Evolutionary conservation across 2,113 vertebrate species (phyloP).

Genomic region (Pollachius pollachius): DNA sequence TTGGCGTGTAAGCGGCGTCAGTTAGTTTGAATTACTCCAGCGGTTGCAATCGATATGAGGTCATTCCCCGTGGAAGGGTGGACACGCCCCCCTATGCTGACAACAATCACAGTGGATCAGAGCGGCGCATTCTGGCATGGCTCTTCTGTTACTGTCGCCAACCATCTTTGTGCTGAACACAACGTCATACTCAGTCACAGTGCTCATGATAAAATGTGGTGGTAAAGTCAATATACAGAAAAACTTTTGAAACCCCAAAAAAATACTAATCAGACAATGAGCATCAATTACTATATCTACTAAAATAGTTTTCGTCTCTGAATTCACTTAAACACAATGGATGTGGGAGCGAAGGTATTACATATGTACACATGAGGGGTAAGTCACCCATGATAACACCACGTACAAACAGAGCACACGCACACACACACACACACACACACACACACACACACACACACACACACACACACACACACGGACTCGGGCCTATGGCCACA

Average conservation of each 20-base stretch:
- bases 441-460: conserved; percentile 9
- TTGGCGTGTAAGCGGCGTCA: conserved; percentile 28
- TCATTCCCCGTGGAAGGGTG: conserved; percentile 11
- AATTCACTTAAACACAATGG: conserved; percentile 28
- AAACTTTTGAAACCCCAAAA: too few species aligned
- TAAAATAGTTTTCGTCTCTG: conserved; percentile 21
- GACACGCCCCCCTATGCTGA: not conserved
- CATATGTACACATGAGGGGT: conserved; percentile 40
- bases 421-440: conserved; percentile 12
- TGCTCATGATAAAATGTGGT: too few species aligned
- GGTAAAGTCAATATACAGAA: too few species aligned
- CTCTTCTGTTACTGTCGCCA: too few species aligned
- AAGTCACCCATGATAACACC: conserved; percentile 32
- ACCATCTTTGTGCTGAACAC: too few species aligned
- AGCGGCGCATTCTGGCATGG: too few species aligned
- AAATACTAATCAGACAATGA: not conserved
- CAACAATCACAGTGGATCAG: not conserved
- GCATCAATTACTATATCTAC: not conserved
- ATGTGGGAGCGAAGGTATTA: conserved; percentile 40
- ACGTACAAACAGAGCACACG: conserved; percentile 36
- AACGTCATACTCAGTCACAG: too few species aligned
- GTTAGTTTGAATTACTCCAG: conserved; percentile 31
- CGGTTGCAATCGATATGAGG: conserved; percentile 18
- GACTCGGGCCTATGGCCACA: conserved; percentile 54
- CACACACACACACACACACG: not conserved